Evolutionary conservation across 2,113 vertebrate genomes (phyloP).

Genomic region (Oceanites oceanicus): DNA sequence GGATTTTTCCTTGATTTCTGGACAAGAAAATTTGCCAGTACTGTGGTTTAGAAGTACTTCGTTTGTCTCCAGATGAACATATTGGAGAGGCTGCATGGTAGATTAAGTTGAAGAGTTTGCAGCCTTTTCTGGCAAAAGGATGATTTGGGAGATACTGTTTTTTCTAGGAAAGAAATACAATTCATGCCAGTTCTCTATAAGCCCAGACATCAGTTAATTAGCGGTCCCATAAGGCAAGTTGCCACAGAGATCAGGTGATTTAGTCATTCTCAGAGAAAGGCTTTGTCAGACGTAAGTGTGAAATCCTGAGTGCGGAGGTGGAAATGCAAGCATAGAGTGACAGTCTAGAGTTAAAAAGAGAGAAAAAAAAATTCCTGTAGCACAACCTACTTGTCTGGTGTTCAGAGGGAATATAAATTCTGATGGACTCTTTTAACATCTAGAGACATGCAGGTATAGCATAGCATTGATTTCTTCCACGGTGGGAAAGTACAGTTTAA

Average conservation of each 20-base stretch:
- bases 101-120: not conserved
- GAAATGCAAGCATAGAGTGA: not conserved
- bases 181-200: not conserved
- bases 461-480: not conserved
- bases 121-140: not conserved
- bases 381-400: not conserved
- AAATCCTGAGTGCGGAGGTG: not conserved
- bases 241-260: not conserved
- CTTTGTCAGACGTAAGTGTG: not conserved
- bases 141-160: not conserved
- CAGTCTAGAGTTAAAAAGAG: not conserved
- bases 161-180: not conserved
- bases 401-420: not conserved
- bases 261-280: not conserved
- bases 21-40: not conserved
- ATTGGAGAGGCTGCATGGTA: not conserved
- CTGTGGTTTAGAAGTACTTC: not conserved
- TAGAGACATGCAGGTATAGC: not conserved
- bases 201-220: not conserved
- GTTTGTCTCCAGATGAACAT: not conserved
- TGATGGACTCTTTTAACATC: not conserved
- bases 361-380: not conserved
- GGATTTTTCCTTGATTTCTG: not conserved
- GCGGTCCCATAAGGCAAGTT: not conserved
- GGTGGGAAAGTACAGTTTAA: not conserved